Evolutionary conservation across 2,113 vertebrate species (phyloP).

Genomic region (Suncus etruscus): DNA sequence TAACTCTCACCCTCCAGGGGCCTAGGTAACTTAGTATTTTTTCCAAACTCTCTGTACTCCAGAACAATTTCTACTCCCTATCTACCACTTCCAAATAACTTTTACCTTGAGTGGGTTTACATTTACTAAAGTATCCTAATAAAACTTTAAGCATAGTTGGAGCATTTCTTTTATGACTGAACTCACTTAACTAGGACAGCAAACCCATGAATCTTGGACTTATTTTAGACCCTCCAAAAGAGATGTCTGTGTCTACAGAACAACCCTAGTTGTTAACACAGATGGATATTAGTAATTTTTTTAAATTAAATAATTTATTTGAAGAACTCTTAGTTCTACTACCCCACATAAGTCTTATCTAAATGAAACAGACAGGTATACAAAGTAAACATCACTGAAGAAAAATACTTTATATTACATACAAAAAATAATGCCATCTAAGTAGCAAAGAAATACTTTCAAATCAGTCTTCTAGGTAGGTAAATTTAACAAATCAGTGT

Average conservation of each 20-base stretch:
- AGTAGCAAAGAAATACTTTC: conserved; percentile 37
- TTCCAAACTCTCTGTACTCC: not conserved
- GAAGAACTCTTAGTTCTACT: conserved; percentile 24
- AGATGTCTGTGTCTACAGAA: not conserved
- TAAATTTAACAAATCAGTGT: conserved; percentile 14
- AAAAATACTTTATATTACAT: conserved; percentile 3
- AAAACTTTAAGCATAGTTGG: not conserved
- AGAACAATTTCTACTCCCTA: not conserved
- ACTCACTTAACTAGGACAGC: conserved; percentile 9
- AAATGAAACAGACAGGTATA: conserved; percentile 31
- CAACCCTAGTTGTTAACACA: not conserved
- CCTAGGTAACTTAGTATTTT: not conserved
- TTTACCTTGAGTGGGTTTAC: not conserved
- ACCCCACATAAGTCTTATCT: not conserved
- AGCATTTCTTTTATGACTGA: not conserved
- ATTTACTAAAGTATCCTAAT: not conserved
- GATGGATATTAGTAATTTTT: not conserved
- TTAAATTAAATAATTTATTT: conserved; percentile 47
- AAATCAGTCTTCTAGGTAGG: not conserved
- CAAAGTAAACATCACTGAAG: conserved; percentile 14
- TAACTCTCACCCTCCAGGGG: not conserved
- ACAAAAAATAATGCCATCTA: conserved; percentile 39
- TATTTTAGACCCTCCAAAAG: not conserved
- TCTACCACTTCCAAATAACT: not conserved
- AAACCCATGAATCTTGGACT: not conserved